Evolutionary conservation across 1,140 invertebrate species (phyloP).

Genomic region (Pseudomyrmex pallidus): DNA sequence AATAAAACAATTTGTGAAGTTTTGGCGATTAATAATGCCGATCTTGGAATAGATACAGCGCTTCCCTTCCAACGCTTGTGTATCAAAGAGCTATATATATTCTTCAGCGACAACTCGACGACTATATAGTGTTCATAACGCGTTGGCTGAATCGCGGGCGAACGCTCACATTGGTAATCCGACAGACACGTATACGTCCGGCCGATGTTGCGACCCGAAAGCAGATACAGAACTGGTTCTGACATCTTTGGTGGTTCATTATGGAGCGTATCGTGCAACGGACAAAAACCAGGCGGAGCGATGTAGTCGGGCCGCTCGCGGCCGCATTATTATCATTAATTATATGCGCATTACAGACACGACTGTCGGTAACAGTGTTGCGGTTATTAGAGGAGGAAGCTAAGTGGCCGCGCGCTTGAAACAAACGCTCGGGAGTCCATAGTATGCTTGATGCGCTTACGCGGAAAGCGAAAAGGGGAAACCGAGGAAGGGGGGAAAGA

Average conservation of each 20-base stretch:
- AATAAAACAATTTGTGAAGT: too few species aligned
- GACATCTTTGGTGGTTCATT: conserved; percentile 72
- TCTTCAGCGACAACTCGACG: conserved; percentile 51
- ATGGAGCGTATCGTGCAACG: conserved; percentile 52
- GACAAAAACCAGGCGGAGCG: conserved; percentile 63
- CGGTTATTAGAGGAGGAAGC: conserved; percentile 59
- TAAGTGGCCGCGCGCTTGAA: conserved; percentile 46
- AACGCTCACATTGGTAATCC: conserved; percentile 67
- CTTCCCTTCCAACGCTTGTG: background rate
- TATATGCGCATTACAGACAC: conserved; percentile 70
- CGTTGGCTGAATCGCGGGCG: conserved; percentile 59
- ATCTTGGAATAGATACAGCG: background rate
- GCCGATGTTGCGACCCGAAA: conserved; percentile 59
- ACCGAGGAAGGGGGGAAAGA: background rate
- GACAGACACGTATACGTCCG: conserved; percentile 60
- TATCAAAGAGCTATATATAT: conserved; percentile 62
- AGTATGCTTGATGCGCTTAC: conserved; percentile 51
- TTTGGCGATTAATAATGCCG: background rate
- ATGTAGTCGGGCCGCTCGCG: conserved; percentile 42
- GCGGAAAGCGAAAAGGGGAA: conserved; percentile 12
- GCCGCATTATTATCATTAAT: conserved; percentile 74
- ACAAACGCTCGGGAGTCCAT: conserved; percentile 48
- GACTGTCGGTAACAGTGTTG: conserved; percentile 70
- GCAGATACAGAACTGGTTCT: conserved; percentile 74
- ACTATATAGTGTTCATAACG: conserved; percentile 64